These are phyloP conservation scores for Prunella himalayana DNA, from an alignment of 2,113 vertebrate species.

Conservation along the genomic window DNA sequence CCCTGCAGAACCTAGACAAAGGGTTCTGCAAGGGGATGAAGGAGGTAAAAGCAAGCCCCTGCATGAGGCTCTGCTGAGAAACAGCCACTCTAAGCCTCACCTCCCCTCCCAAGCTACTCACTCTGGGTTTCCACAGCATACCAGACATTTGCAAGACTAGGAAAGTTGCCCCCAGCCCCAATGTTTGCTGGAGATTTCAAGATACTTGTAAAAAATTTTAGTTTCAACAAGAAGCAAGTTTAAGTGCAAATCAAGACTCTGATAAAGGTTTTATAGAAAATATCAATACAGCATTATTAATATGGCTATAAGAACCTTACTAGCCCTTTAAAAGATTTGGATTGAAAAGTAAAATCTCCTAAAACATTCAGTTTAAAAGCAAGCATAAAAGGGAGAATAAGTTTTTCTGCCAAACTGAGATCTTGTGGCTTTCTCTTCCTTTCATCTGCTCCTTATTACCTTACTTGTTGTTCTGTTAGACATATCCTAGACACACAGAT, in stretches of 20 bases:
- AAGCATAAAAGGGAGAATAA: background rate
- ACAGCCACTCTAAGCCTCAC: background rate
- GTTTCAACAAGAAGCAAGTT: background rate
- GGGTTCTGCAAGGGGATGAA: fast-evolving
- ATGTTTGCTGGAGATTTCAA: background rate
- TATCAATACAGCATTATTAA: background rate
- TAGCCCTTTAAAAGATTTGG: background rate
- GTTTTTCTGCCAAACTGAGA: background rate
- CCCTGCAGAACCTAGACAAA: fast-evolving
- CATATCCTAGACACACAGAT: background rate
- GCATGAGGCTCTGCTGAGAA: background rate
- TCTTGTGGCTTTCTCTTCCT: background rate
- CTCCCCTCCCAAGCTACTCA: background rate
- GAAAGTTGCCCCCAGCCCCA: fast-evolving
- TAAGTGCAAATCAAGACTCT: background rate
- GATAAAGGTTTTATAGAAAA: background rate
- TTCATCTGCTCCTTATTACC: background rate
- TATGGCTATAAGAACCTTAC: background rate
- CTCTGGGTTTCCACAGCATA: background rate
- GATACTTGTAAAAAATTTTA: background rate
- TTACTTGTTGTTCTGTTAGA: background rate
- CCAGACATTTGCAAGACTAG: background rate
- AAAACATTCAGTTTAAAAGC: background rate
- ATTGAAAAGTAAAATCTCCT: background rate
- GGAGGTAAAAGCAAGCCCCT: fast-evolving